A percentile compares a stretch with the other conserved stretches of the same genome.
phyloP scores from a whole-genome alignment of 1,140 invertebrate genomes.

The Achatina immaculata region DNA sequence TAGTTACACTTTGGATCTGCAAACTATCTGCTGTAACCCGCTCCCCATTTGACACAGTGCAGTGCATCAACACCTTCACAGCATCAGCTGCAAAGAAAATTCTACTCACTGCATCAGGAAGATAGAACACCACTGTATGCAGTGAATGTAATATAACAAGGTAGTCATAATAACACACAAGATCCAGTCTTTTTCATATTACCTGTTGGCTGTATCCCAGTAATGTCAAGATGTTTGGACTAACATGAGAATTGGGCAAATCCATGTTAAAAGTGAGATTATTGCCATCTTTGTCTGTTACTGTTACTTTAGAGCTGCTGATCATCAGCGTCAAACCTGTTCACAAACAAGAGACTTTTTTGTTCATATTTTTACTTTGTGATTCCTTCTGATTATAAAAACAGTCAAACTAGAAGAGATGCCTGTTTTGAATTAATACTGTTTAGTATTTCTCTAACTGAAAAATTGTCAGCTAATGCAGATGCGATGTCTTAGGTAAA shows the following conservation, averaged over 20 bases:
- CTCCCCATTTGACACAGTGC: no score
- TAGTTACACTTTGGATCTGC: no score
- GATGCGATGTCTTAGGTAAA: neutral
- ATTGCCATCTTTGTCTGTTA: slow-evolving; percentile 4
- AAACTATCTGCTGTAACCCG: no score
- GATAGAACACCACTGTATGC: no score
- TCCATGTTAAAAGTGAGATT: neutral
- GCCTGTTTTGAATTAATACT: neutral
- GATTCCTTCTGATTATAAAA: neutral
- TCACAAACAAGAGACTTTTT: neutral
- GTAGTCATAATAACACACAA: neutral
- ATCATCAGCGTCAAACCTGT: neutral
- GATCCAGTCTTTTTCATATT: neutral
- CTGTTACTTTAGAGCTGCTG: neutral
- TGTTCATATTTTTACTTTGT: neutral
- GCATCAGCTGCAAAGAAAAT: no score
- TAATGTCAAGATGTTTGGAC: neutral
- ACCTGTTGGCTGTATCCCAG: slow-evolving; percentile 19
- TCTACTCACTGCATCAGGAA: no score
- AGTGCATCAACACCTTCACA: no score
- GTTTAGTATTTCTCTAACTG: neutral
- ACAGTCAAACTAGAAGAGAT: neutral
- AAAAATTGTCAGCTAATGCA: neutral
- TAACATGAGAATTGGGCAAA: neutral
- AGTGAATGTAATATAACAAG: neutral